Evolutionary conservation across 2,113 vertebrate species (phyloP).

Genomic region (Phoenicopterus ruber): DNA sequence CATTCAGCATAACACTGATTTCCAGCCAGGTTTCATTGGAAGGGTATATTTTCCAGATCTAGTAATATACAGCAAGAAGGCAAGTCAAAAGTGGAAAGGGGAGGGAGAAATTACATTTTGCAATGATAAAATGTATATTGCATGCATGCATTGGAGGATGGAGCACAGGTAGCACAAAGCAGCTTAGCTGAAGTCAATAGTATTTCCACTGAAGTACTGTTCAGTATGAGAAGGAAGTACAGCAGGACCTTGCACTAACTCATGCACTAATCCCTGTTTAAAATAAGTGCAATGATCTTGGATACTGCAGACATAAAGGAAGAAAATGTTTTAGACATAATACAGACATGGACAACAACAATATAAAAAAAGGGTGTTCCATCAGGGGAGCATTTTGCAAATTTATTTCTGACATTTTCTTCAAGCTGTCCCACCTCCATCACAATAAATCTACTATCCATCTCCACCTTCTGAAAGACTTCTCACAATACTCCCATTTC

Average conservation of each 20-base stretch:
- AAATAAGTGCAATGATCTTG: neutral
- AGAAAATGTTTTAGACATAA: neutral
- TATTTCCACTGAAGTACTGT: neutral
- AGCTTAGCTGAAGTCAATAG: neutral
- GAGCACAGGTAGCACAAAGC: neutral
- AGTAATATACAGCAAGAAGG: neutral
- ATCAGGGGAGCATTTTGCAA: neutral
- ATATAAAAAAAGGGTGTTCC: neutral
- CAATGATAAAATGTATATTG: neutral
- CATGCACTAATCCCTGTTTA: neutral
- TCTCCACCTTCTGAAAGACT: neutral
- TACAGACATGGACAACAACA: neutral
- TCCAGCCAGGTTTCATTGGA: neutral
- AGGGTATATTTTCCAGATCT: neutral
- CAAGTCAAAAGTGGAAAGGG: neutral
- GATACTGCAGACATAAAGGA: neutral
- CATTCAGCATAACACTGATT: neutral
- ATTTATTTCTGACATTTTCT: neutral
- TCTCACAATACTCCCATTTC: neutral
- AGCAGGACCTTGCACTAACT: neutral
- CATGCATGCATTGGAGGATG: neutral
- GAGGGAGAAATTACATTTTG: neutral
- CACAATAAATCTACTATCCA: neutral
- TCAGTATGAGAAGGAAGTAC: neutral
- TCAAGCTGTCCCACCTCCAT: neutral